Base-by-base conservation (phyloP, 2,797 vertebrate genomes). In the Graptemys geographica region DNA sequence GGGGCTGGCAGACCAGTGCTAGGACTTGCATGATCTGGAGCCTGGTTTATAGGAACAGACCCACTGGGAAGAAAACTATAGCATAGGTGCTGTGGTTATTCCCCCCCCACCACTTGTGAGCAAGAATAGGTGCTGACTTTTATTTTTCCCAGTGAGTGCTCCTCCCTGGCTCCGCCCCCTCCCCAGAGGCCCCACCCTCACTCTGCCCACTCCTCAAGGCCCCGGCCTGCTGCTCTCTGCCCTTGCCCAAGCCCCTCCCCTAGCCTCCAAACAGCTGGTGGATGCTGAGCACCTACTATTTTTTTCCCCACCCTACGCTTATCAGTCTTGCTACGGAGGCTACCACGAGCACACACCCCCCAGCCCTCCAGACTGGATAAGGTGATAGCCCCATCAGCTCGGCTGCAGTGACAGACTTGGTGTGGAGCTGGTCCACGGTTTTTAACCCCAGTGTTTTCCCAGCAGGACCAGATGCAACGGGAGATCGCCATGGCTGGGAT, bases 381-480 rank as follows among this genome's bases (percentile, higher is more conserved):
- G 31, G 33, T 16, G 6, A 16, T 3, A 33, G 62, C 62, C 33
- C 62, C n/a, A 37, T 31, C 5, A 69, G 65, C 65, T 37, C 18
- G 1, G 18, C 65, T 69, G 65, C 65, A 69, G 33, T 0, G 4
- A 19, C 18, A 19, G 65, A 37, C 21, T 6, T 2, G 6, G 37
- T 12, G 21, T 15, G 41, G 12, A 13, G 72, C 6, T 76, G 41
- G 10, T 47, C n/a, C 21, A 33, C 6, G 10, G 23, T 21, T 72
- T 41, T 37, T n/a, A 72, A 37, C 72, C 12, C 11, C 37, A 6
- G 25, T 11, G 11, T 76, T 76, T 76, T 47, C 72, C 72, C 41
- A 27, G 25, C 72, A 76, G 72, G 72, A 44, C 21, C 41, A 76
- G 16, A 6, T 0, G 3, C 23, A 9, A 2, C 1, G 5, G 65